phyloP scores from a whole-genome alignment of 2,797 vertebrate genomes.

The Lepus oiostolus region DNA sequence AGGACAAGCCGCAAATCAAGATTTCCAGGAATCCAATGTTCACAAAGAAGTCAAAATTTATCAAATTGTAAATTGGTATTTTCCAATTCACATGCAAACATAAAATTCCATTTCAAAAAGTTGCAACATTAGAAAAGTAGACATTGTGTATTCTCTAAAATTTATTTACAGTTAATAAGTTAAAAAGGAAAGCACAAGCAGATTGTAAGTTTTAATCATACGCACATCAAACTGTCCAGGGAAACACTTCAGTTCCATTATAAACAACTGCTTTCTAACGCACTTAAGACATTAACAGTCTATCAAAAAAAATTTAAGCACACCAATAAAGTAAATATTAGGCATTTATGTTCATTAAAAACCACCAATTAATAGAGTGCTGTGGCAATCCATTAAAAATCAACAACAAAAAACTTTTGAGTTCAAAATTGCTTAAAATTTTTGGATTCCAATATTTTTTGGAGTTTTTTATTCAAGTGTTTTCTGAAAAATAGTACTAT shows the following conservation, averaged over 20 bases:
- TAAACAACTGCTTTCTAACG: constrained; percentile 82
- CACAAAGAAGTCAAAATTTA: constrained; percentile 31
- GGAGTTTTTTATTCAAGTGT: constrained; percentile 55
- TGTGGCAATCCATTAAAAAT: constrained; percentile 67
- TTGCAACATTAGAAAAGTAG: constrained; percentile 68
- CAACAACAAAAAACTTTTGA: constrained; percentile 62
- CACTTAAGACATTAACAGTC: constrained; percentile 80
- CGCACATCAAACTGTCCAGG: constrained; percentile 80
- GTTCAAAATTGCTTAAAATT: constrained; percentile 71
- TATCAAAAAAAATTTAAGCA: constrained; percentile 82
- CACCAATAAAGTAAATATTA: constrained; percentile 78
- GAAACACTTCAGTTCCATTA: constrained; percentile 80
- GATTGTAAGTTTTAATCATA: constrained; percentile 81
- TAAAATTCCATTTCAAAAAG: constrained; percentile 65
- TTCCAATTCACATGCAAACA: constrained; percentile 62
- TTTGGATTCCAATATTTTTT: constrained; percentile 73
- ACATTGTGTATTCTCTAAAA: constrained; percentile 81
- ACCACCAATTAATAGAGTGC: constrained; percentile 70
- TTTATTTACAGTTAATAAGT: constrained; percentile 87
- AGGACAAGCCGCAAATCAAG: constrained; percentile 4
- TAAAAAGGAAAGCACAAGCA: constrained; percentile 84
- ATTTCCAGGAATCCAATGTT: constrained; percentile 42
- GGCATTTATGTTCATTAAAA: constrained; percentile 74
- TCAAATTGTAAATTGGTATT: constrained; percentile 23
- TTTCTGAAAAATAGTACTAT: constrained; percentile 75